phyloP scores from a whole-genome alignment of 2,797 vertebrate species.

The Anas bernieri region DNA sequence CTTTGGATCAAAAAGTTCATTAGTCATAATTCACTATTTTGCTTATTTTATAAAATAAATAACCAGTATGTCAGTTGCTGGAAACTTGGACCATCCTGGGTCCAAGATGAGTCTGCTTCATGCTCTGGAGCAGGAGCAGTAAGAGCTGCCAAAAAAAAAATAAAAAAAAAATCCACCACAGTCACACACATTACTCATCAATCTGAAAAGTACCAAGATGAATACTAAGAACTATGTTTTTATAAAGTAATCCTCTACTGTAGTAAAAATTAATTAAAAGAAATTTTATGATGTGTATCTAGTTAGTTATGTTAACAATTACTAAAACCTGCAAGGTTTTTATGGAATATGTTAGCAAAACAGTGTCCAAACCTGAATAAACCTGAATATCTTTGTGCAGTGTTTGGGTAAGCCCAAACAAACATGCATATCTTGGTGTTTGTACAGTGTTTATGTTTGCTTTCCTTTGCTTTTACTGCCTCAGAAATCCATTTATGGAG shows the following conservation, averaged over 20 bases:
- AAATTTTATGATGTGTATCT: background rate
- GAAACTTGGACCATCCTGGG: slow-evolving; percentile 29
- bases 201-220: slow-evolving; percentile 23
- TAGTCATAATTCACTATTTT: slow-evolving; percentile 44
- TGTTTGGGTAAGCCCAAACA: background rate
- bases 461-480: slow-evolving; percentile 23
- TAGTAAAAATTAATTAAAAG: background rate
- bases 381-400: background rate
- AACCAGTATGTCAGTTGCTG: slow-evolving; percentile 28
- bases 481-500: slow-evolving; percentile 16
- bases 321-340: background rate
- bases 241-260: background rate
- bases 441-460: slow-evolving; percentile 25
- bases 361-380: background rate
- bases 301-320: background rate
- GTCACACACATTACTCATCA: slow-evolving; percentile 17
- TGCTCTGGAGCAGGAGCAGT: background rate
- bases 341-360: background rate
- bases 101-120: slow-evolving; percentile 9
- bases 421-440: slow-evolving; percentile 2
- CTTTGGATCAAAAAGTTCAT: slow-evolving; percentile 1
- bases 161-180: background rate
- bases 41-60: slow-evolving; percentile 47
- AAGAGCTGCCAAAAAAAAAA: background rate
- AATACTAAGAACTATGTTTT: background rate